These are phyloP conservation scores for Artibeus lituratus DNA, from an alignment of 2,797 vertebrate species.

Conservation along the genomic window DNA sequence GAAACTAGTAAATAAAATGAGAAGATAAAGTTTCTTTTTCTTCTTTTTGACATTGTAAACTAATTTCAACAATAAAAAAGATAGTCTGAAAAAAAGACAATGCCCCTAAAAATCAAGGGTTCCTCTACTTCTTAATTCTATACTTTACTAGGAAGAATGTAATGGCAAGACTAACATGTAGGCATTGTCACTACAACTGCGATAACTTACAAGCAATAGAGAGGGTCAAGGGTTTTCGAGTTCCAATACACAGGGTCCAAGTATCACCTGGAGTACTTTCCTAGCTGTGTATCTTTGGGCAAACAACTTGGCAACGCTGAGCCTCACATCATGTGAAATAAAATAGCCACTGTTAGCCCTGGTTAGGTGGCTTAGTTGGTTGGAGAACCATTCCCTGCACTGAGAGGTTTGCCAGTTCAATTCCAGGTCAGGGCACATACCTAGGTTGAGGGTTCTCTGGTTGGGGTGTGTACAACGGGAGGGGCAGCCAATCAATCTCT, in stretches of 20 bases:
- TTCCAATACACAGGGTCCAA: not conserved
- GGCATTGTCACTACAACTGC: not conserved
- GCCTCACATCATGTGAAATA: not conserved
- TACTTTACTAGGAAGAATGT: not conserved
- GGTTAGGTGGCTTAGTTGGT: not conserved
- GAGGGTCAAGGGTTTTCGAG: not conserved
- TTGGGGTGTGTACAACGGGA: too few relatives aligned
- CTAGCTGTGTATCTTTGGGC: not conserved
- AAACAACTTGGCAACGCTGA: not conserved
- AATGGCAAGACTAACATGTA: not conserved
- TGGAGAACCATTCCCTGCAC: not conserved
- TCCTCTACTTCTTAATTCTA: not conserved
- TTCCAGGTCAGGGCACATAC: not conserved
- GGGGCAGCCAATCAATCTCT: not conserved
- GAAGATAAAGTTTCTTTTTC: not conserved
- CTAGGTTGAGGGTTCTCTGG: not conserved
- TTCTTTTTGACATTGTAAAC: not conserved
- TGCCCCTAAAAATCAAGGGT: not conserved
- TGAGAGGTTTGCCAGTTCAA: not conserved
- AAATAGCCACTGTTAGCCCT: not conserved
- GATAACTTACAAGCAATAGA: not conserved
- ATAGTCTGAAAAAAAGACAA: not conserved
- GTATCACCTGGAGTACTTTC: not conserved
- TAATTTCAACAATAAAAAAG: constrained; percentile 12
- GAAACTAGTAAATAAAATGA: not conserved